Percentiles rank a stretch among this genome's conserved stretches.
These are phyloP conservation scores for Scrobipalpa costella DNA, from an alignment of 2,888 invertebrate species.

Conservation along the genomic window DNA sequence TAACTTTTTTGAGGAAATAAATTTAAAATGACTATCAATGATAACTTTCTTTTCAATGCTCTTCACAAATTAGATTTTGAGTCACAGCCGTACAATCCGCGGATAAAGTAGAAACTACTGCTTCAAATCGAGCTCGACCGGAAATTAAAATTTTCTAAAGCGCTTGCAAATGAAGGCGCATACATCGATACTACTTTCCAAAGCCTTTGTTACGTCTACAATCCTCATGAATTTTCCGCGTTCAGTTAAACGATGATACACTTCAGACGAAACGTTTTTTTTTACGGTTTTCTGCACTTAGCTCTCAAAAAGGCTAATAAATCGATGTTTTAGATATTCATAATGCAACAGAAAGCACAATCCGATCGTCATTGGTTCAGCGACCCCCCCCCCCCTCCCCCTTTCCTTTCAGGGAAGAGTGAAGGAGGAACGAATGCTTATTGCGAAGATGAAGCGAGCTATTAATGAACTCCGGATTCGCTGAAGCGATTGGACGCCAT, in stretches of 20 bases:
- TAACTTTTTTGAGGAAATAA: too few species aligned
- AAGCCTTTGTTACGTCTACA: constrained; percentile 16
- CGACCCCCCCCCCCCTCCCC: too few species aligned
- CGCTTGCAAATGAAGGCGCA: constrained; percentile 62
- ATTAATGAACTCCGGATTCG: constrained; percentile 69
- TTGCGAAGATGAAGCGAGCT: constrained; percentile 73
- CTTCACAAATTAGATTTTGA: too few species aligned
- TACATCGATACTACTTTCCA: constrained; percentile 54
- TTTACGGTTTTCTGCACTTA: constrained; percentile 58
- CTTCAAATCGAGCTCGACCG: constrained; percentile 39
- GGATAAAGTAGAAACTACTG: not conserved
- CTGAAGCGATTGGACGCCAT: constrained; percentile 62
- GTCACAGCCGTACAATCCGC: too few species aligned
- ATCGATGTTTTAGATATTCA: constrained; percentile 65
- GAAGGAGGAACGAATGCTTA: constrained; percentile 74
- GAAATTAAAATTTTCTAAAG: constrained; percentile 70
- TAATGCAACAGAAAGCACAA: constrained; percentile 73
- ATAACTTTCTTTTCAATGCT: too few species aligned
- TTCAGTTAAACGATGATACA: constrained; percentile 50
- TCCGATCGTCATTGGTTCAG: constrained; percentile 74
- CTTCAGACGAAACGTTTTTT: constrained; percentile 54
- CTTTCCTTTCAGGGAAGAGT: too few species aligned
- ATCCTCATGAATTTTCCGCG: constrained; percentile 41
- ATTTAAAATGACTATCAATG: too few species aligned
- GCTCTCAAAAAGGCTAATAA: constrained; percentile 56